These are phyloP conservation scores for Empidonax alnorum DNA, from an alignment of 2,113 vertebrate genomes.

Conservation along the genomic window DNA sequence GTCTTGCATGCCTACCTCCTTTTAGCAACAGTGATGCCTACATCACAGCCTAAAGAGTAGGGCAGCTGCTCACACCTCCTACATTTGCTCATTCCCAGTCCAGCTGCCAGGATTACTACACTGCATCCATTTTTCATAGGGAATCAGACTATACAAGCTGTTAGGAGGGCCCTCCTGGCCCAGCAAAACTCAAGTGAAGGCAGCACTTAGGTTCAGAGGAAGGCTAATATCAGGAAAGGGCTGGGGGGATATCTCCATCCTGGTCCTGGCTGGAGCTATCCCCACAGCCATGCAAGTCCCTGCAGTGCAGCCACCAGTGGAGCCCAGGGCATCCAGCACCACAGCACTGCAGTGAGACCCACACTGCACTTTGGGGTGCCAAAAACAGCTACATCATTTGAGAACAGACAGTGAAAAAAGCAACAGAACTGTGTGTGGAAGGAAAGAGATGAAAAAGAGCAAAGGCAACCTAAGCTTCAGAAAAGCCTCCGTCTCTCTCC, in stretches of 20 bases:
- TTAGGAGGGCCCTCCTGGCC: neutral
- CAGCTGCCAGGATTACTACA: neutral
- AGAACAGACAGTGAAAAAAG: neutral
- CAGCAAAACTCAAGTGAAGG: neutral
- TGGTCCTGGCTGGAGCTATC: neutral
- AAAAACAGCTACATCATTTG: accelerated
- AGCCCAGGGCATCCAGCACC: neutral
- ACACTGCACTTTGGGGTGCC: accelerated
- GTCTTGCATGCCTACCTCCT: neutral
- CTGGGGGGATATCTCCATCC: neutral
- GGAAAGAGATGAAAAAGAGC: neutral
- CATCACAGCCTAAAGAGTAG: neutral
- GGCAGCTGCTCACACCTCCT: neutral
- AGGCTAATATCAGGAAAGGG: neutral
- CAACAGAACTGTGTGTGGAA: neutral
- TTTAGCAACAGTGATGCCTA: neutral
- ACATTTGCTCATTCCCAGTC: neutral
- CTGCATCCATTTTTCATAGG: neutral
- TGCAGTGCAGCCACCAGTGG: neutral
- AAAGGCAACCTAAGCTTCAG: neutral
- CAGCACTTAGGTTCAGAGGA: neutral
- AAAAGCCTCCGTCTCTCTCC: neutral
- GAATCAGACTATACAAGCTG: neutral
- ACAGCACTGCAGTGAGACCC: neutral
- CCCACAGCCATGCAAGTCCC: neutral